Conservation (phyloP, 2,888 invertebrate species). For the Cryptus viduatorius region DNA sequence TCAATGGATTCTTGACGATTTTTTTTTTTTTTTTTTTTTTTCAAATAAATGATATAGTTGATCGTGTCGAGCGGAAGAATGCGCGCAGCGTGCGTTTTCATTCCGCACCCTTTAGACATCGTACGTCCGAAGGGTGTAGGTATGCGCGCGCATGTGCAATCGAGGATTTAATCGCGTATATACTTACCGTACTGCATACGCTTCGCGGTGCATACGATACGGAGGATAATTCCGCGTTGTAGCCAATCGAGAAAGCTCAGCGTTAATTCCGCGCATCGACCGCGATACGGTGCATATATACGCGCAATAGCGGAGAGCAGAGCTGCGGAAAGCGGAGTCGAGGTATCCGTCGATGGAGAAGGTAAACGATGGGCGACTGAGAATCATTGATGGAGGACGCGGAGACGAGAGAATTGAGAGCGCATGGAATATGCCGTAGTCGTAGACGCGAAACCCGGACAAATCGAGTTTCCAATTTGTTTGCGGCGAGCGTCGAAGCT, state of each 20-base stretch:
- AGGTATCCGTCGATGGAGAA: neutral
- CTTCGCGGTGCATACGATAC: neutral
- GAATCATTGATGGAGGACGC: neutral
- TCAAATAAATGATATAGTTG: too few species aligned
- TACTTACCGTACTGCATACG: neutral
- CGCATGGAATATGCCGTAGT: neutral
- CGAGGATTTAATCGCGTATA: neutral
- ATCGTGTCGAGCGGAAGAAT: too few species aligned
- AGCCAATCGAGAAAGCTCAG: neutral
- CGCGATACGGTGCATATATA: neutral
- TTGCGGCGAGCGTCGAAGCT: slow-evolving; percentile 46
- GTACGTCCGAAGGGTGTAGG: neutral
- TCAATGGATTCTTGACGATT: too few species aligned
- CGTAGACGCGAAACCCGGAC: slow-evolving; percentile 15
- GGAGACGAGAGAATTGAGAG: neutral
- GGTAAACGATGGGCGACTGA: neutral
- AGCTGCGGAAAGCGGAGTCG: neutral
- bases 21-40: too few species aligned
- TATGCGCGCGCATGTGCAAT: neutral
- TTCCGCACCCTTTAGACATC: neutral
- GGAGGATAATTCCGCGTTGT: neutral
- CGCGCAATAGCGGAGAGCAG: neutral
- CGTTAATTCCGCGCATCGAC: slow-evolving; percentile 2
- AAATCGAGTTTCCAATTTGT: slow-evolving; percentile 58
- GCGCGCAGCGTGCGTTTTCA: neutral